phyloP scores from a whole-genome alignment of 2,797 vertebrate genomes.

The Chlorospingus flavigularis region DNA sequence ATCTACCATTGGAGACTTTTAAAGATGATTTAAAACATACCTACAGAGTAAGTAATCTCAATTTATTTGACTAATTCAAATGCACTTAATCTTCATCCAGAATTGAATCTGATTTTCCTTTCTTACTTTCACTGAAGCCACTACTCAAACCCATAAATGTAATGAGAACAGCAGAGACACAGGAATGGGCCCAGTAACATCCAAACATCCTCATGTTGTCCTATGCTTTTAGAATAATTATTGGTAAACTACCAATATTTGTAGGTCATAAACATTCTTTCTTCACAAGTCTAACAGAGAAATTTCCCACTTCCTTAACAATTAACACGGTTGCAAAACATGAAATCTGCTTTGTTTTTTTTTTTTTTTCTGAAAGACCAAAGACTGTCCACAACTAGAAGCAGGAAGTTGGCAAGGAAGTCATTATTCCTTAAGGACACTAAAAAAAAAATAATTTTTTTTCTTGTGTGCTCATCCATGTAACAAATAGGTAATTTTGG shows the following conservation, averaged over 20 bases:
- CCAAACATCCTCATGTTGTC: background rate
- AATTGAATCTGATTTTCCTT: background rate
- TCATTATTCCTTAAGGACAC: background rate
- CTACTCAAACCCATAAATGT: background rate
- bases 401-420: background rate
- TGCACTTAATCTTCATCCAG: background rate
- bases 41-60: background rate
- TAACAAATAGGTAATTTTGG: background rate
- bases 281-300: background rate
- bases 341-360: background rate
- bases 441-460: background rate
- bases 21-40: background rate
- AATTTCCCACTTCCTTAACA: background rate
- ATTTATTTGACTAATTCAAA: background rate
- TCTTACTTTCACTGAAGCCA: background rate
- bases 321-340: fast-evolving
- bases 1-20: background rate
- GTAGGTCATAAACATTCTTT: background rate
- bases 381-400: background rate
- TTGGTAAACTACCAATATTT: background rate
- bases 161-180: background rate
- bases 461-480: background rate
- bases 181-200: fast-evolving
- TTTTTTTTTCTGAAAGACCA: background rate
- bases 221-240: background rate